phyloP scores from a whole-genome alignment of 2,113 vertebrate genomes.

The Aleadryas rufinucha region DNA sequence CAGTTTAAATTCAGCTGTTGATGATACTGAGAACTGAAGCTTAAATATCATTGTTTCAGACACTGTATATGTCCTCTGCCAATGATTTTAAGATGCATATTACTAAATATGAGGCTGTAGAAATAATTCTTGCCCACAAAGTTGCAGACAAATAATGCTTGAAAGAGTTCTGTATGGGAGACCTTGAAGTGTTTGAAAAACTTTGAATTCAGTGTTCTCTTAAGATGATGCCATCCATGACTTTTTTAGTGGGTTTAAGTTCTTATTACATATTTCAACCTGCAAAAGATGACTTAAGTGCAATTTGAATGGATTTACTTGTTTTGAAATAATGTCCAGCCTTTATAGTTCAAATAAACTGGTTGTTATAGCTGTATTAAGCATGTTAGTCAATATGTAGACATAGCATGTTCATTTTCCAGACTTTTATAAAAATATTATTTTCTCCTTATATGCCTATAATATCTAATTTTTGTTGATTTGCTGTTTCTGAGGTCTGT shows the following conservation, averaged over 20 bases:
- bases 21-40: background rate
- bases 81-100: background rate
- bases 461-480: background rate
- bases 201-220: background rate
- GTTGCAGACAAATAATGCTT: background rate
- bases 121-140: background rate
- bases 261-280: background rate
- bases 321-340: background rate
- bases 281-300: background rate
- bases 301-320: background rate
- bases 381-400: background rate
- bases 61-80: background rate
- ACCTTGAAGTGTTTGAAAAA: background rate
- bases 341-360: background rate
- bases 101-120: background rate
- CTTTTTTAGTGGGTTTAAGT: background rate
- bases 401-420: background rate
- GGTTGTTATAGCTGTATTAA: background rate
- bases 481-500: background rate
- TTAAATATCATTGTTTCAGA: background rate
- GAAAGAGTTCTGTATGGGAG: accelerated
- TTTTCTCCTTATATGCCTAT: background rate
- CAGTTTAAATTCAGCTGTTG: background rate
- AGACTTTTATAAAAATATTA: background rate
- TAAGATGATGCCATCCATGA: background rate